Evolutionary conservation across 2,797 vertebrate species (phyloP).

Genomic region (Pyrrhura leucotis): DNA sequence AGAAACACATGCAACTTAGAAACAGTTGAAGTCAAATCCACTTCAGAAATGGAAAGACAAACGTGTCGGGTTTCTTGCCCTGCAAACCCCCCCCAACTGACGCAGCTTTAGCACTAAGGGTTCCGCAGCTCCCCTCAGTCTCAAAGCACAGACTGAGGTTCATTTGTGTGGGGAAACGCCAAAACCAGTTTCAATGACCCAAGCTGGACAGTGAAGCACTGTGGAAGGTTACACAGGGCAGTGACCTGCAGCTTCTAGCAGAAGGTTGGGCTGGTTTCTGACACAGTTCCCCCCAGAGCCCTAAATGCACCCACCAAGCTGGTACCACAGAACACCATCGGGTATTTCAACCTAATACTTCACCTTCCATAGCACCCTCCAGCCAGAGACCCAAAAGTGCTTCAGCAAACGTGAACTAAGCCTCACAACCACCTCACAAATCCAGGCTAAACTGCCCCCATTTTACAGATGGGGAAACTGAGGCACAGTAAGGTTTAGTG

Average conservation of each 20-base stretch:
- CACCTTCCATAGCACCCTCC: neutral
- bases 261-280: neutral
- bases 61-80: neutral
- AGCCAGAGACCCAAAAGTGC: neutral
- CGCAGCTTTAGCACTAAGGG: neutral
- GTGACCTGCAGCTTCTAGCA: rapidly evolving
- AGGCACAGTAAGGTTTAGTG: neutral
- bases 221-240: rapidly evolving
- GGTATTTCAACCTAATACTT: rapidly evolving
- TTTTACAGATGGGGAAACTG: constrained; percentile 46
- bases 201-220: neutral
- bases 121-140: neutral
- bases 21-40: neutral
- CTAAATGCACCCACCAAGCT: neutral
- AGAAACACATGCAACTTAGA: neutral
- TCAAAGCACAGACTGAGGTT: neutral
- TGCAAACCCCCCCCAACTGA: neutral
- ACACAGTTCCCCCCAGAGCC: neutral
- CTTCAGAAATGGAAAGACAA: neutral
- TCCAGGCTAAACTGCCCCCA: neutral
- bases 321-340: rapidly evolving
- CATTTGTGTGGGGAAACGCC: rapidly evolving
- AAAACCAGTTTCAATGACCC: neutral
- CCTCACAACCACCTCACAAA: neutral
- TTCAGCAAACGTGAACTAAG: neutral